Base-by-base conservation (phyloP, 1,140 invertebrate genomes). In the Venturia canescens region DNA sequence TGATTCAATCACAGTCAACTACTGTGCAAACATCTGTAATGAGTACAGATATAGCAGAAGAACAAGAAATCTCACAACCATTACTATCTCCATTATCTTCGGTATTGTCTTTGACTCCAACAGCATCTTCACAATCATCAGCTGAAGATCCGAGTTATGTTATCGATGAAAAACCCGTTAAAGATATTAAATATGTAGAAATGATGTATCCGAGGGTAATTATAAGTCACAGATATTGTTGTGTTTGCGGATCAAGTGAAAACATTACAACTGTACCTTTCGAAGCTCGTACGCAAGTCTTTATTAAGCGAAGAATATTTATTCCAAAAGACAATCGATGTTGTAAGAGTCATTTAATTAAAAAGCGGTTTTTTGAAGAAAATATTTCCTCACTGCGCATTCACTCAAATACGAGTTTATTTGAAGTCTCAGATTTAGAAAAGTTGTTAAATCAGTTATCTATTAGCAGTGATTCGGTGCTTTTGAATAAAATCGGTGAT, bases 311-410 rank as follows among this genome's bases (percentile, higher is more conserved):
- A 26, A 75, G 76, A 70, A 38, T 87, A 48, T 83, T 83, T 69
- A 82, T 86, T 66, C 83, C 84, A 0, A 34, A 60, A 31, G 50
- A 63, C 3, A 86, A 87, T 83, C 50, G 83, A 6, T 86, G 83
- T 80, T 87, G 83, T 75, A n/a, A 15, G 16, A 11, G 38, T 27
- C 80, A 84, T 79, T 3, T 86, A 0, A 84, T 86, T 15, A 80
- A 70, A 31, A 53, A 70, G 18, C 83, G 82, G 0, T 82, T 86
- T 31, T 85, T 80, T 78, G 26, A 60, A 5, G 78, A 85, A 18
- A 69, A 82, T 69, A 31, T 84, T 23, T 38, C 38, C 26, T 34
- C 80, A 18, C 1, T 79, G 16, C 1, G 34, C 11, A 63, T 83
- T 77, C 53, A 50, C 79, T 80, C 69, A 38, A 60, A 72, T 69